phyloP scores from a whole-genome alignment of 2,113 vertebrate genomes.

The Aleadryas rufinucha region DNA sequence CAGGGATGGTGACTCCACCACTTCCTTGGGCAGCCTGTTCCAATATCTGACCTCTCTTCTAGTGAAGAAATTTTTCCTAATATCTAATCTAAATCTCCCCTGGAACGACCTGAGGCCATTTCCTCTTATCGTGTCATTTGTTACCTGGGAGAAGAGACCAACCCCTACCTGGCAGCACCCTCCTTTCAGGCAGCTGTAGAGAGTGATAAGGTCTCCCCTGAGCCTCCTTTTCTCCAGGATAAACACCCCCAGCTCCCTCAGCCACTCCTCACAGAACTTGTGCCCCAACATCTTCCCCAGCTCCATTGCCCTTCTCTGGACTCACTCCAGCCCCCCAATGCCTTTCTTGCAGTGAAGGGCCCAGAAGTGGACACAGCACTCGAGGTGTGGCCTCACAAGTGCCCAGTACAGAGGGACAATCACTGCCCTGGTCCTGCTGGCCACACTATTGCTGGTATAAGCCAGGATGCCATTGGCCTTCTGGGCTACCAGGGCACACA shows the following conservation, averaged over 20 bases:
- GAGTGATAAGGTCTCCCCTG: background rate
- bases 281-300: background rate
- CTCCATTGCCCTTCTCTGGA: rapidly evolving
- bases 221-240: background rate
- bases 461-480: too few species aligned
- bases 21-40: background rate
- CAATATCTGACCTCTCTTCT: background rate
- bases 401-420: rapidly evolving
- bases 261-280: background rate
- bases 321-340: background rate
- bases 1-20: background rate
- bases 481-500: background rate
- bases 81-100: background rate
- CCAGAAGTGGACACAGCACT: background rate
- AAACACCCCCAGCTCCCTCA: background rate
- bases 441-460: background rate
- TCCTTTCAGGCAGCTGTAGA: background rate
- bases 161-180: rapidly evolving
- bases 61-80: background rate
- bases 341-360: background rate
- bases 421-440: background rate
- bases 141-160: background rate
- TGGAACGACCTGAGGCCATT: background rate
- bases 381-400: background rate
- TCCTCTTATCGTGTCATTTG: background rate